Evolutionary conservation across 2,888 invertebrate species (phyloP).

Genomic region (Pyrochroa serraticornis): DNA sequence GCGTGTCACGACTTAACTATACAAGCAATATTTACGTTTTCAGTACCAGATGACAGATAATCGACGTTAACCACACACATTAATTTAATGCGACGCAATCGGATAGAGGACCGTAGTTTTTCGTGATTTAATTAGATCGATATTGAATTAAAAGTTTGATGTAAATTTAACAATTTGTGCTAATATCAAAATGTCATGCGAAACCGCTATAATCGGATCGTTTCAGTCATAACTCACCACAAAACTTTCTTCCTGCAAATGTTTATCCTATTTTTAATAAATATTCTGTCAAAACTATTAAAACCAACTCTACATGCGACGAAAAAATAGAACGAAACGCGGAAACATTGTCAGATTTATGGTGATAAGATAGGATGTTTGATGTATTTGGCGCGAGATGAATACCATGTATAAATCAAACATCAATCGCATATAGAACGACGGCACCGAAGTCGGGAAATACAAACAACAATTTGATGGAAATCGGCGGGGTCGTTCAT

Average conservation of each 20-base stretch:
- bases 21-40: too few relatives aligned
- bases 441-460: background rate
- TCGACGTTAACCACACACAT: too few relatives aligned
- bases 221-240: conserved; percentile 11
- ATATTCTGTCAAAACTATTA: conserved; percentile 15
- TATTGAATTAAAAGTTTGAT: conserved; percentile 29
- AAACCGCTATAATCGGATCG: conserved; percentile 17
- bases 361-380: conserved; percentile 27
- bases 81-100: too few relatives aligned
- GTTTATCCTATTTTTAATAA: conserved; percentile 7
- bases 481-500: background rate
- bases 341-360: conserved; percentile 17
- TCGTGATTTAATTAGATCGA: conserved; percentile 32
- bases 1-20: too few relatives aligned
- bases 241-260: conserved; percentile 3
- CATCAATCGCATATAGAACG: background rate
- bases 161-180: conserved; percentile 38
- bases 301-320: conserved; percentile 10
- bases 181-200: conserved; percentile 18
- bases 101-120: too few relatives aligned
- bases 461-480: background rate
- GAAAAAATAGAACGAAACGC: conserved; percentile 11
- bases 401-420: conserved; percentile 28
- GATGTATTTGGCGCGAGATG: conserved; percentile 27
- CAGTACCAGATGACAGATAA: too few relatives aligned